Percentiles rank a stretch among this genome's conserved stretches.
Conservation (phyloP, 2,888 invertebrate species). For the Coenonympha glycerion region DNA sequence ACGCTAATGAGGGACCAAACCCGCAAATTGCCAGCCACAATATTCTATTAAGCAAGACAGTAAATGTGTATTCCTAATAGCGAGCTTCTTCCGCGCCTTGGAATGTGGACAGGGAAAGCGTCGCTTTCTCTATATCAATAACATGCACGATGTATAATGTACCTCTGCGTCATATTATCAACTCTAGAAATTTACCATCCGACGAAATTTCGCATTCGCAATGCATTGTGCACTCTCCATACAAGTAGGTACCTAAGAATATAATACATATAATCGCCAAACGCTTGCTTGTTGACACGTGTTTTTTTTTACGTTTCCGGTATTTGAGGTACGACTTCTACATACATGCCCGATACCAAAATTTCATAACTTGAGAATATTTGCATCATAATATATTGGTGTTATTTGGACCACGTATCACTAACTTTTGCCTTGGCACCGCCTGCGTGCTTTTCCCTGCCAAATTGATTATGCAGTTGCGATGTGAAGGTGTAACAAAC, state of each 20-base stretch:
- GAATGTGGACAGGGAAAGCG: conserved; percentile 49
- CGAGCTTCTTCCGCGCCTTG: conserved; percentile 49
- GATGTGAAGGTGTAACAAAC: no score
- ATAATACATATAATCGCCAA: conserved; percentile 48
- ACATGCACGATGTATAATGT: conserved; percentile 28
- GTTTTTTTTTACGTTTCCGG: conserved; percentile 52
- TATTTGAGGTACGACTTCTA: no score
- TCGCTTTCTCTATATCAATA: conserved; percentile 49
- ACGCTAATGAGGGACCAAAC: conserved; percentile 33
- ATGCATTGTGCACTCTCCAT: conserved; percentile 52
- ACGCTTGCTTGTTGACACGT: conserved; percentile 65
- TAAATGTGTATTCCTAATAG: conserved; percentile 38
- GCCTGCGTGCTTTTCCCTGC: no score
- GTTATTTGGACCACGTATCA: no score
- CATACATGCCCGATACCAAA: no score
- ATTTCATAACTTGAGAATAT: no score
- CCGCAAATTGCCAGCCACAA: conserved; percentile 54
- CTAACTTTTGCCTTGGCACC: no score
- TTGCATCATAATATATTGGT: no score
- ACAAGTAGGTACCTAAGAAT: no score
- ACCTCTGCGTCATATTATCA: conserved; percentile 23
- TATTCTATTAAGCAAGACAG: conserved; percentile 47
- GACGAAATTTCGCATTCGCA: conserved; percentile 50
- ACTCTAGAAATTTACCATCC: conserved; percentile 27
- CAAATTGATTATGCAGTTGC: no score